Evolutionary conservation across 2,113 vertebrate genomes (phyloP), one percentile per base, ranked within the genome.

Genomic region (Boleophthalmus pectinirostris): DNA sequence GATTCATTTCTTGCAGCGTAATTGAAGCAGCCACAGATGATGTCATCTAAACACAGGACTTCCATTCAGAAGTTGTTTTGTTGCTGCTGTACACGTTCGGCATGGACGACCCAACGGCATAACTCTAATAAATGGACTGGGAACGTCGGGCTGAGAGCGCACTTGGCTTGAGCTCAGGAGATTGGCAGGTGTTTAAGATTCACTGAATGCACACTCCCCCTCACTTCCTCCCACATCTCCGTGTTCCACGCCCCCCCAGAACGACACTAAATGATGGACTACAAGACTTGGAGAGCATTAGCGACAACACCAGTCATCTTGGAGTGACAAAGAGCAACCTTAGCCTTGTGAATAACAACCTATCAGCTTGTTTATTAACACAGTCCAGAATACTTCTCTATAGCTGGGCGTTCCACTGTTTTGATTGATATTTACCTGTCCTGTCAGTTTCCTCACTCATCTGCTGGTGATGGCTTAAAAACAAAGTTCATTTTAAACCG

Each of bases 131-230:
- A 85, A 90, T 88, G 84, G 84, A 87, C 74, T 79, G 69, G 54
- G 76, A 80, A 82, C 74, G 72, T 82, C 23, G 47, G 70, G 81
- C 79, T 81, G 85, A 85, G 79, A 80, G 66, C 47, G 73, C 61
- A 83, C 71, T 88, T 87, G 83, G 79, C 82, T 70, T 77, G 49
- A 29, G 38, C 78, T 78, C 80, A 72, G 64, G 73, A 86, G 78
- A 89, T 82, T 89, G 88, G 84, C 89, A 88, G 85, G 82, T 90
- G 81, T 82, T 93, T 92, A 82, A 84, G 89, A 90, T 93, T 90
- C 76, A 79, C 38, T 57, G 74, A 84, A 80, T 70, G 68, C 75
- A 49, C 57, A 21, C 67, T 54, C 77, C 24, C 21, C n/a, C 16
- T 24, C 61, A n/a, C 35, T 20, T 11, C 1, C 21, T 47, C 56